These are phyloP conservation scores for Chiloscyllium plagiosum DNA, from an alignment of 2,113 vertebrate species.

Conservation along the genomic window DNA sequence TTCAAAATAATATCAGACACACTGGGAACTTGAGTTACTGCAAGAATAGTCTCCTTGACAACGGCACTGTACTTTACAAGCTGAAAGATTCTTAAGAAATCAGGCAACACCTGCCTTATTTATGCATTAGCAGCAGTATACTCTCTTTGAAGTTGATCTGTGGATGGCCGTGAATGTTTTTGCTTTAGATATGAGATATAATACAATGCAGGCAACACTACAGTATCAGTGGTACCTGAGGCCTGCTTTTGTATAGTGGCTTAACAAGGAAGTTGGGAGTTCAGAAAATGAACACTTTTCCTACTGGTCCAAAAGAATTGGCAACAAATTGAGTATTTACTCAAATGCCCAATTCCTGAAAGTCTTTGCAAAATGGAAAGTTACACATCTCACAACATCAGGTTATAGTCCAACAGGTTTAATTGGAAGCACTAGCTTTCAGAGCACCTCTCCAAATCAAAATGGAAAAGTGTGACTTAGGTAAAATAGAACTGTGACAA, in stretches of 20 bases:
- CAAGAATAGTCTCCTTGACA: neutral
- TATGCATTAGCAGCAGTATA: neutral
- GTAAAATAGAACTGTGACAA: neutral
- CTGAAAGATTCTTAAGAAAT: neutral
- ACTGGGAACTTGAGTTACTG: neutral
- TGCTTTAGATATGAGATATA: neutral
- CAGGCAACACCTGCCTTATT: neutral
- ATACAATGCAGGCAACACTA: neutral
- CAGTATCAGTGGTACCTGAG: neutral
- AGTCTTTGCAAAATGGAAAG: neutral
- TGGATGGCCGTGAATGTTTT: neutral
- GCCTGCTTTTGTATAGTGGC: neutral
- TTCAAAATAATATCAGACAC: neutral
- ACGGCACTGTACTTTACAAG: neutral
- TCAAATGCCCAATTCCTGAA: neutral
- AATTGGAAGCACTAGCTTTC: too few species aligned
- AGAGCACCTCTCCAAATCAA: too few species aligned
- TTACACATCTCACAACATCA: too few species aligned
- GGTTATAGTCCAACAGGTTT: too few species aligned
- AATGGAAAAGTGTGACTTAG: neutral
- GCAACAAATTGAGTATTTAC: neutral
- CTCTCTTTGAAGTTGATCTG: neutral
- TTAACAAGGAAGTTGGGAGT: neutral
- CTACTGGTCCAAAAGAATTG: neutral
- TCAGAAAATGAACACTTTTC: neutral